phyloP scores from a whole-genome alignment of 2,797 vertebrate species.

The Scolopax bukidnonensis region DNA sequence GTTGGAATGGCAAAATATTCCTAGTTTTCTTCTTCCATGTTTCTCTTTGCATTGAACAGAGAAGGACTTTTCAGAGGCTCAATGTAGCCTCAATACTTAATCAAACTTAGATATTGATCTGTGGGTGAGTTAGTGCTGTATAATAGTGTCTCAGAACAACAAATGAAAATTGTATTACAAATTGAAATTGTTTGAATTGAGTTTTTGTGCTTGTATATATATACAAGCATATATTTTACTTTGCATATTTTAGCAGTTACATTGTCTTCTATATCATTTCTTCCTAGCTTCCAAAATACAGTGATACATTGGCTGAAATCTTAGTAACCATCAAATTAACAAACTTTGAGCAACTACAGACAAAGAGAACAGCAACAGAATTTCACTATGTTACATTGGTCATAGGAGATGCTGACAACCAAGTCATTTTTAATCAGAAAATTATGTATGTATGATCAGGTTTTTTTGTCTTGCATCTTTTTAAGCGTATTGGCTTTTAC shows the following conservation, averaged over 20 bases:
- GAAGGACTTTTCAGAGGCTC: background rate
- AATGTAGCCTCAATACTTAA: background rate
- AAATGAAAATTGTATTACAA: background rate
- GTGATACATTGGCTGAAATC: conserved; percentile 84
- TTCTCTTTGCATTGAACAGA: background rate
- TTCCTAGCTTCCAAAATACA: conserved; percentile 88
- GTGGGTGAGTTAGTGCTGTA: background rate
- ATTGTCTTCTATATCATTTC: background rate
- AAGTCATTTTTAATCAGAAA: conserved; percentile 90
- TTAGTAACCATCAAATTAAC: conserved; percentile 86
- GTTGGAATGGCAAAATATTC: background rate
- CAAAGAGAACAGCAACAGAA: conserved; percentile 88
- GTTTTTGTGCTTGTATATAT: background rate
- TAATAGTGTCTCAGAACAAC: background rate
- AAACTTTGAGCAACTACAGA: conserved; percentile 87
- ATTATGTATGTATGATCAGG: conserved; percentile 83
- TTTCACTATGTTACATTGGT: conserved; percentile 87
- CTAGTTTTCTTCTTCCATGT: background rate
- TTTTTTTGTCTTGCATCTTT: background rate
- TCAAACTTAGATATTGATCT: background rate
- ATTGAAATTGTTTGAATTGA: background rate
- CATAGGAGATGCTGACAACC: conserved; percentile 92
- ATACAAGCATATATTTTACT: background rate
- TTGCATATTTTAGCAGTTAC: background rate
- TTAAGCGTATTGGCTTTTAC: background rate